phyloP scores from a whole-genome alignment of 2,888 invertebrate species.

The Xanthia togata region DNA sequence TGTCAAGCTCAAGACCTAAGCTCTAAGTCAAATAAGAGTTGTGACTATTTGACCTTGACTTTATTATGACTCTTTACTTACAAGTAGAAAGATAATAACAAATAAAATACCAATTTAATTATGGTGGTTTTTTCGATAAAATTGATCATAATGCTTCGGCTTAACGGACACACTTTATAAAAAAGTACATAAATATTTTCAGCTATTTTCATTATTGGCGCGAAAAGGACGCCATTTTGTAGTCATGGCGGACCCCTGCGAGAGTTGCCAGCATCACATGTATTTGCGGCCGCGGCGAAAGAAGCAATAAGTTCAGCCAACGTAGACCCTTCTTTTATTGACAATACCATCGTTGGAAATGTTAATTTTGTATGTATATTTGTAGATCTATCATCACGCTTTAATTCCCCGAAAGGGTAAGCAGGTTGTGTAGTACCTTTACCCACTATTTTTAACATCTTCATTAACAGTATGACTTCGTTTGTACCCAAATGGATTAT shows the following conservation, averaged over 20 bases:
- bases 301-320: slow-evolving; percentile 79
- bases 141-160: too few species aligned
- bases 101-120: too few species aligned
- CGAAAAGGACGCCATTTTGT: slow-evolving; percentile 87
- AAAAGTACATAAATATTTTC: slow-evolving; percentile 12
- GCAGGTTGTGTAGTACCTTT: neutral
- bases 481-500: neutral
- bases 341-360: slow-evolving; percentile 84
- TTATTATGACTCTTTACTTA: too few species aligned
- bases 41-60: too few species aligned
- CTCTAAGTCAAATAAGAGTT: too few species aligned
- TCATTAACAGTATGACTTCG: neutral
- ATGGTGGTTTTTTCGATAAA: too few species aligned
- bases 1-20: too few species aligned
- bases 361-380: slow-evolving; percentile 78
- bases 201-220: slow-evolving; percentile 85
- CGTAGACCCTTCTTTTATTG: slow-evolving; percentile 76
- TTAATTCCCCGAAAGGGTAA: neutral
- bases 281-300: slow-evolving; percentile 84
- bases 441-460: neutral
- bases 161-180: neutral
- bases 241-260: slow-evolving; percentile 81
- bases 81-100: too few species aligned
- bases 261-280: slow-evolving; percentile 81
- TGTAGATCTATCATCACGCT: neutral